phyloP scores from a whole-genome alignment of 2,888 invertebrate genomes.

The Dasysyrphus tricinctus region DNA sequence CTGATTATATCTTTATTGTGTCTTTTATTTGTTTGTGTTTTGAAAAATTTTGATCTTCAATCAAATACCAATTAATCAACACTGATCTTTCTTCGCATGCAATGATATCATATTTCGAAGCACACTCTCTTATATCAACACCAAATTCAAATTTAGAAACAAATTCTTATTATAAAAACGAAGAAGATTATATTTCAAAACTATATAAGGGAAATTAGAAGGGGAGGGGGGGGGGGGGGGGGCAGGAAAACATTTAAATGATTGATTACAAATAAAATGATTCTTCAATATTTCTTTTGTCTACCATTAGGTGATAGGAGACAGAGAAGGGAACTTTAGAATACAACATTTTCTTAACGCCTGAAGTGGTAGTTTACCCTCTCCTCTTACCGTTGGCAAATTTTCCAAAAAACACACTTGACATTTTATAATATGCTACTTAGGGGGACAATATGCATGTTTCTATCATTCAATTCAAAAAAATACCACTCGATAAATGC shows the following conservation, averaged over 20 bases:
- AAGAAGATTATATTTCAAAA: conserved; percentile 7
- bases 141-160: conserved; percentile 24
- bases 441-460: conserved; percentile 3
- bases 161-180: neutral
- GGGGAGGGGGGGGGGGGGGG: neutral
- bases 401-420: neutral
- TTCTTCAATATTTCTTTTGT: neutral
- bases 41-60: conserved; percentile 45
- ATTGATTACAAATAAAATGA: conserved; percentile 49
- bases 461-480: neutral
- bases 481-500: neutral
- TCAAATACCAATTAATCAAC: conserved; percentile 68
- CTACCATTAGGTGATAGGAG: neutral
- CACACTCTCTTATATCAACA: conserved; percentile 27
- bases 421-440: conserved; percentile 8
- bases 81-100: conserved; percentile 40
- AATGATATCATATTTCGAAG: conserved; percentile 51
- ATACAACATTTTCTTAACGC: neutral
- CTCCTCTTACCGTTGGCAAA: neutral
- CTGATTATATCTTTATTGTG: neutral
- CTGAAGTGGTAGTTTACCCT: neutral
- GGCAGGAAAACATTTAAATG: conserved; percentile 9
- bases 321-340: neutral
- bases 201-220: conserved; percentile 27
- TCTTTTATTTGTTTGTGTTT: neutral